Conservation (phyloP, 2,888 invertebrate genomes). For the Tuta absoluta region DNA sequence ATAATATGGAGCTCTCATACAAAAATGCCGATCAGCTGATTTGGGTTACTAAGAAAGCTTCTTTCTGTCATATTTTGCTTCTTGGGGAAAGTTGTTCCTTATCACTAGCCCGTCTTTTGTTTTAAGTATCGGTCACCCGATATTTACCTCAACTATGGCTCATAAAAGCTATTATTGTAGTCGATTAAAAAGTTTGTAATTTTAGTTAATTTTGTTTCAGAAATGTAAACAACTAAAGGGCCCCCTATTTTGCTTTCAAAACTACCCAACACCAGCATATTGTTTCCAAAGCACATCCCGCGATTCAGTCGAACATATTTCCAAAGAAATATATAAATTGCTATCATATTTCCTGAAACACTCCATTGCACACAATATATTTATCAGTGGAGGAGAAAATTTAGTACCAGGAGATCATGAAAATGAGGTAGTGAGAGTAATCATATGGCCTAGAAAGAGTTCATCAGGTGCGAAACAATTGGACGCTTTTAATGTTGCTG, state of each 20-base stretch:
- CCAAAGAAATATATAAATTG: constrained; percentile 70
- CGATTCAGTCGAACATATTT: constrained; percentile 46
- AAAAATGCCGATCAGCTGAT: too few relatives aligned
- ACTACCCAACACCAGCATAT: constrained; percentile 85
- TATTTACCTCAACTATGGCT: too few relatives aligned
- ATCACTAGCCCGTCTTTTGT: too few relatives aligned
- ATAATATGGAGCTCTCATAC: too few relatives aligned
- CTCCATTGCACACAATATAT: constrained; percentile 88
- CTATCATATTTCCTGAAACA: constrained; percentile 81
- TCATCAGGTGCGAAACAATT: constrained; percentile 80
- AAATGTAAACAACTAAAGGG: constrained; percentile 77
- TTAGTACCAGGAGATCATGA: constrained; percentile 37
- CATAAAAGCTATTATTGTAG: too few relatives aligned
- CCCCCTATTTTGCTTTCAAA: constrained; percentile 72
- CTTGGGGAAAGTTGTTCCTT: too few relatives aligned
- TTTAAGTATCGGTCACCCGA: too few relatives aligned
- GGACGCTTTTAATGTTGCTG: constrained; percentile 84
- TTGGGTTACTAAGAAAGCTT: too few relatives aligned
- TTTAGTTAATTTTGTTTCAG: constrained; percentile 62
- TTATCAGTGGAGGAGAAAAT: constrained; percentile 81
- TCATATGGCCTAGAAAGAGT: constrained; percentile 85
- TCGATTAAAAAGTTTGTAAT: neutral
- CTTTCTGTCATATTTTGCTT: too few relatives aligned
- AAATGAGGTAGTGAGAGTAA: constrained; percentile 76
- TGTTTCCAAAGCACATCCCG: constrained; percentile 81